Evolutionary conservation across 2,888 invertebrate genomes (phyloP).

Genomic region (Drosophila neonasuta): DNA sequence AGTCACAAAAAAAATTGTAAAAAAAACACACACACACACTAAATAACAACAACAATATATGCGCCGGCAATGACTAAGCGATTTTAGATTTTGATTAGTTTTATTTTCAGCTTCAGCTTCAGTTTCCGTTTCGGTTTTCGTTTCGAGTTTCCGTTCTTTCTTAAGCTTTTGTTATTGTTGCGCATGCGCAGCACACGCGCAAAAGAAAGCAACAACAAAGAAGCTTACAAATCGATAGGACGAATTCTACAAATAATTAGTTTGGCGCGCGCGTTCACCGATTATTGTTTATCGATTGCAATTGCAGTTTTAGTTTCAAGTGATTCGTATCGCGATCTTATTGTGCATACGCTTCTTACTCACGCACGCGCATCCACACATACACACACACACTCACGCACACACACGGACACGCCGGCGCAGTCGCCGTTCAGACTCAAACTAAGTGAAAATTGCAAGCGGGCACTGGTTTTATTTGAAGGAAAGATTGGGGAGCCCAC

Average conservation of each 20-base stretch:
- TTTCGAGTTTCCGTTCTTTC: slow-evolving; percentile 18
- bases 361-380: slow-evolving; percentile 31
- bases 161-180: slow-evolving; percentile 16
- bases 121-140: slow-evolving; percentile 12
- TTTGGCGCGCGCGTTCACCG: slow-evolving; percentile 51
- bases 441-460: slow-evolving; percentile 80
- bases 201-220: background rate
- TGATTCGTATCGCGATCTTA: slow-evolving; percentile 15
- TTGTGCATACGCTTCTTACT: slow-evolving; percentile 20
- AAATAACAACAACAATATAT: slow-evolving; percentile 13
- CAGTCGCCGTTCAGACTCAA: slow-evolving; percentile 77
- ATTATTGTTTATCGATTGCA: slow-evolving; percentile 36
- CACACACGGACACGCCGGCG: slow-evolving; percentile 49
- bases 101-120: slow-evolving; percentile 1
- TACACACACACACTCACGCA: slow-evolving; percentile 42
- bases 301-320: slow-evolving; percentile 35
- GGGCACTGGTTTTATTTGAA: slow-evolving; percentile 77
- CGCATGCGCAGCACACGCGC: slow-evolving; percentile 41
- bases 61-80: slow-evolving; percentile 35
- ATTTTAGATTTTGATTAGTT: slow-evolving; percentile 23
- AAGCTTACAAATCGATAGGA: background rate
- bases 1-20: background rate
- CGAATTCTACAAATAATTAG: slow-evolving; percentile 9
- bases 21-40: background rate
- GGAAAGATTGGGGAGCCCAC: slow-evolving; percentile 69